Percentiles rank a stretch among this genome's conserved stretches.
These are phyloP conservation scores for Monopis laevigella DNA, from an alignment of 2,888 invertebrate genomes.

Conservation along the genomic window DNA sequence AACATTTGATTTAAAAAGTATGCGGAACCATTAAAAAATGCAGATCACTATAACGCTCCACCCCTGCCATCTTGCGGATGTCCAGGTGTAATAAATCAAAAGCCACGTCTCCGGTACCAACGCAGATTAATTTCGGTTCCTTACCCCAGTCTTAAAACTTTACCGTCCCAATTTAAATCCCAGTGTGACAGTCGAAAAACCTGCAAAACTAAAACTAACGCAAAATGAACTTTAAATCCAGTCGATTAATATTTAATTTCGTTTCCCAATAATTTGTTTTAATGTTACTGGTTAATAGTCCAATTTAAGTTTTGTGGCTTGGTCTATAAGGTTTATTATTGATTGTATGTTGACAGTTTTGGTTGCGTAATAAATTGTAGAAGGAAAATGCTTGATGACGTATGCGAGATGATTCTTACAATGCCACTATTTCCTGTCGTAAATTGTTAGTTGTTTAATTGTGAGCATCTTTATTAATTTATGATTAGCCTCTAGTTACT, in stretches of 20 bases:
- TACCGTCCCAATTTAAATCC: slow-evolving; percentile 25
- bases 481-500: too few relatives aligned
- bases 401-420: slow-evolving; percentile 17
- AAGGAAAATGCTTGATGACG: slow-evolving; percentile 16
- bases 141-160: slow-evolving; percentile 25
- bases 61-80: slow-evolving; percentile 17
- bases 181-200: slow-evolving; percentile 17
- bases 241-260: too few relatives aligned
- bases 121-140: slow-evolving; percentile 20
- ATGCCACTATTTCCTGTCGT: slow-evolving; percentile 11
- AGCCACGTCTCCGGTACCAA: slow-evolving; percentile 15
- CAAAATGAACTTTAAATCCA: slow-evolving; percentile 13
- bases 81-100: slow-evolving; percentile 29
- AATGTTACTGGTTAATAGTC: too few relatives aligned
- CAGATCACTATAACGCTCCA: neutral
- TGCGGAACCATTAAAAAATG: too few relatives aligned
- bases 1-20: too few relatives aligned
- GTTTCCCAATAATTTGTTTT: too few relatives aligned
- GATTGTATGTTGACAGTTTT: too few relatives aligned
- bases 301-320: too few relatives aligned
- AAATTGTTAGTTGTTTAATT: slow-evolving; percentile 14
- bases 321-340: too few relatives aligned
- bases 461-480: too few relatives aligned
- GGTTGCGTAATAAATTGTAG: slow-evolving; percentile 18
- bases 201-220: slow-evolving; percentile 17